A percentile compares a stretch with the other conserved stretches of the same genome.
Evolutionary conservation across 2,797 vertebrate genomes (phyloP).

Genomic region (Neosilurus mollespiculum): DNA sequence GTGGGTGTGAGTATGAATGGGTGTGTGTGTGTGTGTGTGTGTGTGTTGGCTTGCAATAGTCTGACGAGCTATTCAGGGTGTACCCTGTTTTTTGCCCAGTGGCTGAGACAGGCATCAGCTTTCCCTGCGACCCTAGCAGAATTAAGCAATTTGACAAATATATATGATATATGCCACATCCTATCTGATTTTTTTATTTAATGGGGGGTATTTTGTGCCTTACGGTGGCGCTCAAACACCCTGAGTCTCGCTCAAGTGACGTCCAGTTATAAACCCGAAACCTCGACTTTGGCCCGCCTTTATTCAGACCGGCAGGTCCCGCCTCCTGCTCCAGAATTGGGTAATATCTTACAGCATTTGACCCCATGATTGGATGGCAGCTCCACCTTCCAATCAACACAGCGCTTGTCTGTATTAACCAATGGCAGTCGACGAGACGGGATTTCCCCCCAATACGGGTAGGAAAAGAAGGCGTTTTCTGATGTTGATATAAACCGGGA

Average conservation of each 20-base stretch:
- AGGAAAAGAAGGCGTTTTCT: conserved; percentile 24
- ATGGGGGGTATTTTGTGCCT: neutral
- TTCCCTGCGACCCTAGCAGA: too few relatives aligned
- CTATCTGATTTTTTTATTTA: too few relatives aligned
- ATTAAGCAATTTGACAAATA: too few relatives aligned
- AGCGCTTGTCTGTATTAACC: neutral
- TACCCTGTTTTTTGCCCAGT: too few relatives aligned
- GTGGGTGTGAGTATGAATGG: too few relatives aligned
- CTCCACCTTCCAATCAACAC: neutral
- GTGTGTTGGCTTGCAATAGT: too few relatives aligned
- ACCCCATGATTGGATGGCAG: neutral
- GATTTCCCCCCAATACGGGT: neutral
- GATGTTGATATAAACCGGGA: conserved; percentile 39
- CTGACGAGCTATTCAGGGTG: too few relatives aligned
- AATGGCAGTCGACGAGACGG: neutral
- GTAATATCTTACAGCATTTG: too few relatives aligned
- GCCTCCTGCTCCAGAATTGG: neutral
- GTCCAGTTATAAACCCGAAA: neutral
- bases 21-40: too few relatives aligned
- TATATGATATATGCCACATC: too few relatives aligned
- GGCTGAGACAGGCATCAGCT: too few relatives aligned
- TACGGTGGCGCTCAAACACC: neutral
- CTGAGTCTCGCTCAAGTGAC: neutral
- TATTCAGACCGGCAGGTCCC: conserved; percentile 11
- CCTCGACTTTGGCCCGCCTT: neutral